Percentiles rank a stretch among this genome's conserved stretches.
phyloP scores from a whole-genome alignment of 1,140 invertebrate species.

The Bombus impatiens region DNA sequence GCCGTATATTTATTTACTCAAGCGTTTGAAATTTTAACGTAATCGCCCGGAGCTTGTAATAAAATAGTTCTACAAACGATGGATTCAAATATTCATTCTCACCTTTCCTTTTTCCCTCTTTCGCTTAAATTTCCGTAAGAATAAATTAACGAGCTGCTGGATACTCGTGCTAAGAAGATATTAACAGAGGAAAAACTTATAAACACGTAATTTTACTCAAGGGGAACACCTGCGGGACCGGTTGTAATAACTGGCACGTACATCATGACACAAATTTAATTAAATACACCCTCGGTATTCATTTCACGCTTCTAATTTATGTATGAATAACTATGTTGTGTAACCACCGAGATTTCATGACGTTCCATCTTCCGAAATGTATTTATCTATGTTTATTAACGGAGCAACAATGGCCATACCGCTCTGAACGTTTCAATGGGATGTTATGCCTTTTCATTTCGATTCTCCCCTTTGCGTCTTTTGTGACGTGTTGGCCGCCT shows the following conservation, averaged over 20 bases:
- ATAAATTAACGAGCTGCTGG: constrained; percentile 27
- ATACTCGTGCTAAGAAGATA: constrained; percentile 8
- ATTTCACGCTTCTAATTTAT: constrained; percentile 80
- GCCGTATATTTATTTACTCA: constrained; percentile 12
- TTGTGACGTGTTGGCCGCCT: background rate
- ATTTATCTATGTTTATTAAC: constrained; percentile 66
- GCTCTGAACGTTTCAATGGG: constrained; percentile 14
- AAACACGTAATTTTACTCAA: constrained; percentile 72
- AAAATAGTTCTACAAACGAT: background rate
- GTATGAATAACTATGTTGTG: constrained; percentile 78
- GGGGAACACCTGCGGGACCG: constrained; percentile 57
- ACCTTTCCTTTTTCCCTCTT: background rate
- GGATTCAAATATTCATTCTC: constrained; percentile 9
- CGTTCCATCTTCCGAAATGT: constrained; percentile 49
- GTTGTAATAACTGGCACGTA: constrained; percentile 79
- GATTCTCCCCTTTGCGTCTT: background rate
- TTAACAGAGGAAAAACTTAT: constrained; percentile 63
- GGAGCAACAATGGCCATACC: constrained; percentile 35
- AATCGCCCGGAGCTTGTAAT: background rate
- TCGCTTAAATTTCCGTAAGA: constrained; percentile 26
- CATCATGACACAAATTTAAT: constrained; percentile 81
- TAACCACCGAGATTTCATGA: constrained; percentile 70
- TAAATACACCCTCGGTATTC: constrained; percentile 79
- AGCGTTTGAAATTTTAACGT: constrained; percentile 18
- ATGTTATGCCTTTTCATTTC: constrained; percentile 37